A percentile compares a stretch with the other conserved stretches of the same genome.
Evolutionary conservation across 2,113 vertebrate genomes (phyloP).

Genomic region (Melanocharis versteri): DNA sequence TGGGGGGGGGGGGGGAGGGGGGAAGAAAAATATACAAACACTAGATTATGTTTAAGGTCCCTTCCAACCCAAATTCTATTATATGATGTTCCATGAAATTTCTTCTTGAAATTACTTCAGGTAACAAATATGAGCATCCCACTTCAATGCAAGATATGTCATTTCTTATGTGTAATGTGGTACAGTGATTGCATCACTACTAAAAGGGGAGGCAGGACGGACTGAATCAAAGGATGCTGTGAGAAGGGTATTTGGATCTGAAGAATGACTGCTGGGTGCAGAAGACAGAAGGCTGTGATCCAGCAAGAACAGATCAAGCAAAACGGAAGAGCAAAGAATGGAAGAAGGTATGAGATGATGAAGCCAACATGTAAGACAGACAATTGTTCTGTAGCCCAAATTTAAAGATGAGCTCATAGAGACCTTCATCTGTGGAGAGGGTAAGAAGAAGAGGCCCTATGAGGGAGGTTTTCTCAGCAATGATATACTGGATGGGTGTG

Average conservation of each 20-base stretch:
- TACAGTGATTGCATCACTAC: background rate
- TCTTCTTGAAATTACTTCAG: background rate
- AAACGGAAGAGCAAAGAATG: background rate
- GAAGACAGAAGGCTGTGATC: background rate
- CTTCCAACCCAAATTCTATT: background rate
- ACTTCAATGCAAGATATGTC: background rate
- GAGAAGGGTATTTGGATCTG: background rate
- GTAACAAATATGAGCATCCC: background rate
- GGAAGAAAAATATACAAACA: background rate
- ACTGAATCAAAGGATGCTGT: background rate
- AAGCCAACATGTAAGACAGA: background rate
- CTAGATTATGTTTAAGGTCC: background rate
- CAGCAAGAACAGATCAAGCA: background rate
- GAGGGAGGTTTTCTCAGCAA: background rate
- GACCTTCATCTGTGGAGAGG: background rate
- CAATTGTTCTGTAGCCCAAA: background rate
- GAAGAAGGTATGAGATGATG: background rate
- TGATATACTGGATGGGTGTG: background rate
- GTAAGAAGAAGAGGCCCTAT: background rate
- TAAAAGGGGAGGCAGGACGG: background rate
- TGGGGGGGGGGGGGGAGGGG: accelerated
- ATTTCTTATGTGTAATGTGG: background rate
- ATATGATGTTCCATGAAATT: background rate
- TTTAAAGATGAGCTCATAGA: background rate
- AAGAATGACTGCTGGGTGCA: background rate